Conservation (phyloP, 2,113 vertebrate species). For the Heteronetta atricapilla region DNA sequence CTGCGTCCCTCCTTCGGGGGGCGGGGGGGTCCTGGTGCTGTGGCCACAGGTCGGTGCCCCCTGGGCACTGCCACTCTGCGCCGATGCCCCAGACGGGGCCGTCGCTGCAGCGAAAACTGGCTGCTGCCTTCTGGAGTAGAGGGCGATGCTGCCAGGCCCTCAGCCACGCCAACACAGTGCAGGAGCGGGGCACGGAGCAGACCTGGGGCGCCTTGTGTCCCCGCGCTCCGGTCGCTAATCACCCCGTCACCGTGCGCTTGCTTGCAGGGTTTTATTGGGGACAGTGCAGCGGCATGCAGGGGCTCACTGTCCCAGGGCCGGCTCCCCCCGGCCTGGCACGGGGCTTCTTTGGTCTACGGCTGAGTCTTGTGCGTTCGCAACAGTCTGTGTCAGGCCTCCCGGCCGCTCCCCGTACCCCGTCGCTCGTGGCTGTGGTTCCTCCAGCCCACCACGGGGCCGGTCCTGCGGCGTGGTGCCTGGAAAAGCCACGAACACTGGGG, state of each 20-base stretch:
- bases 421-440: background rate
- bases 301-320: conserved; percentile 28
- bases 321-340: background rate
- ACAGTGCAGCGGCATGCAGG: conserved; percentile 1
- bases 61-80: background rate
- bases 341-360: conserved; percentile 50
- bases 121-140: background rate
- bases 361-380: conserved; percentile 31
- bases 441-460: background rate
- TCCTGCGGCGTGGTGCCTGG: background rate
- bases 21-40: background rate
- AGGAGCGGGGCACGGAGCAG: background rate
- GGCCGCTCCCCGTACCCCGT: background rate
- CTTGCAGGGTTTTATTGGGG: conserved; percentile 20
- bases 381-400: background rate
- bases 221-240: background rate
- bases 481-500: background rate
- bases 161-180: background rate
- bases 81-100: background rate
- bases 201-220: background rate
- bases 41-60: background rate
- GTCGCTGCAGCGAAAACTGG: accelerated
- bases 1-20: background rate
- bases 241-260: background rate
- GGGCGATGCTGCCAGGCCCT: accelerated